A percentile compares a stretch with the other conserved stretches of the same genome.
Conservation (phyloP, 64 coral and sea anemone genomes). For the Platygyra sinensis region DNA sequence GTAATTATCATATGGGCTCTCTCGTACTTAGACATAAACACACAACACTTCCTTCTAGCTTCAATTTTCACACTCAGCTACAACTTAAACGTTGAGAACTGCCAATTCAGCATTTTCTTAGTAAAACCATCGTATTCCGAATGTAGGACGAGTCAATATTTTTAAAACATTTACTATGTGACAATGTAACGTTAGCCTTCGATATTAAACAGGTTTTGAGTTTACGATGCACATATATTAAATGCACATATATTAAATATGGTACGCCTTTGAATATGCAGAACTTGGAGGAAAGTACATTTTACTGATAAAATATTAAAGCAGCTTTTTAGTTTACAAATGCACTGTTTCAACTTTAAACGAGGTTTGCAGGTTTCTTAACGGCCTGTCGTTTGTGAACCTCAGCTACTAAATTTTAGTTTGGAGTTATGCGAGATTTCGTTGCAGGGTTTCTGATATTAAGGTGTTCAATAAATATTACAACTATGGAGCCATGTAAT, state of each 20-base stretch:
- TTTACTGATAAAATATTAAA: conserved; percentile 27
- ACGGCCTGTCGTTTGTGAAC: neutral
- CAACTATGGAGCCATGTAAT: no score
- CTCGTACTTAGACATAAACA: neutral
- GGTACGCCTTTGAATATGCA: neutral
- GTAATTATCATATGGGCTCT: neutral
- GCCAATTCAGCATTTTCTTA: neutral
- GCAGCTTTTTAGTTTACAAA: conserved; percentile 1
- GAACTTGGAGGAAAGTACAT: neutral
- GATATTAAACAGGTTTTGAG: conserved; percentile 14
- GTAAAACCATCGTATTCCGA: neutral
- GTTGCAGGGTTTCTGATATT: no score
- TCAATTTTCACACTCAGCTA: neutral
- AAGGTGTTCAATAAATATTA: no score
- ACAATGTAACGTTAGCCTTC: no score
- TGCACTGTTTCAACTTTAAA: neutral
- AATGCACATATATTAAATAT: neutral
- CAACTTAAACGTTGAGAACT: neutral
- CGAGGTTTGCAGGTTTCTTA: neutral
- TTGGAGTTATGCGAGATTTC: neutral
- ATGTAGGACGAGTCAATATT: no score
- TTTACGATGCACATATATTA: conserved; percentile 1
- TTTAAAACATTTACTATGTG: no score
- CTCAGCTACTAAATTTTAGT: no score
- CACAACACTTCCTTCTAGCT: neutral